Evolutionary conservation across 2,797 vertebrate species (phyloP), one percentile per base, ranked within the genome.

Genomic region (Phrynocephalus vlangalii): DNA sequence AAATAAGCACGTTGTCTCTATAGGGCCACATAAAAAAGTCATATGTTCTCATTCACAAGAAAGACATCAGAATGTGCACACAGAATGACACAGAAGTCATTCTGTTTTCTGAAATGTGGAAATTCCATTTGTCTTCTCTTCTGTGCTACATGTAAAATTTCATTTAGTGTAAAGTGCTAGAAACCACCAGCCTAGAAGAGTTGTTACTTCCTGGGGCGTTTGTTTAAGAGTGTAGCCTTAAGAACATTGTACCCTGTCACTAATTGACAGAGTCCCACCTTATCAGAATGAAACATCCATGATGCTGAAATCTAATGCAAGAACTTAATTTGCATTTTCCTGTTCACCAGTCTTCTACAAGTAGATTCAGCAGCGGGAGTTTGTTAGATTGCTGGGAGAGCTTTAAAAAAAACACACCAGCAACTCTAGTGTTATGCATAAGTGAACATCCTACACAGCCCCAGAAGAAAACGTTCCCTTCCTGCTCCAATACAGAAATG

Each of bases 401-500:
- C 6, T n/a, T 44, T 44, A 44, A 44, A 44, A 44, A 44, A 44
- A 44, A 44, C 2, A 44, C 3, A 44, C 38, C 44, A 28, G 26
- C 15, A 82, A 28, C 18, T 24, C n/a, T 7, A 6, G 4, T 72
- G 10, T n/a, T 52, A 30, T 50, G 9, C 78, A 68, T 87, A 79
- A 33, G 52, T 67, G 22, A 44, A 30, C 22, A 24, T 91, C 60
- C 10, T 38, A 75, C 20, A 7, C 22, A 86, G 60, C 86, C 66
- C 68, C 9, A 6, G 0, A 3, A 9, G 68, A 38, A 77, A 82
- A 63, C 52, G 71, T 89, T 79, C 92, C 28, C 8, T 90, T 88
- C 87, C 56, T 1, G 28, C 3, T 48, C 52, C 60, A 38, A 44
- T 87, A 85, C 84, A 86, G 84, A 94, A 82, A 75, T 82, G 28